A percentile compares a stretch with the other conserved stretches of the same genome.
These are phyloP conservation scores for Apotomis betuletana DNA, from an alignment of 2,888 invertebrate species.

Conservation along the genomic window DNA sequence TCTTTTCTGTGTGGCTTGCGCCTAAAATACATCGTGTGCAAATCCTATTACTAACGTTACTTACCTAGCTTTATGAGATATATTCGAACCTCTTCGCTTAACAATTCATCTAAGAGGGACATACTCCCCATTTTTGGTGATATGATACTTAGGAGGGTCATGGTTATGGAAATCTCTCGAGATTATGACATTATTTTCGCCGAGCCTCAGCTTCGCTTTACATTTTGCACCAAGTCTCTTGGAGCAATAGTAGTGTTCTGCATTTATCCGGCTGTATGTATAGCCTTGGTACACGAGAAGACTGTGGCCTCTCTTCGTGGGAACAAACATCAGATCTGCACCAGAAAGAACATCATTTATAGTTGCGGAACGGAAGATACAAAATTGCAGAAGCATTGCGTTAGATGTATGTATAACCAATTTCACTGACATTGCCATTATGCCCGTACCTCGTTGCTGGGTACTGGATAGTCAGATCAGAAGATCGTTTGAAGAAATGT, in stretches of 20 bases:
- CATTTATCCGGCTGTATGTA: slow-evolving; percentile 6
- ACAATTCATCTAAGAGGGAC: neutral
- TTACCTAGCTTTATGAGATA: neutral
- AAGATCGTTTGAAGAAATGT: no score
- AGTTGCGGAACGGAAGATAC: no score
- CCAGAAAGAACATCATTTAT: neutral
- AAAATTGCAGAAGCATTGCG: no score
- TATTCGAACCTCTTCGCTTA: neutral
- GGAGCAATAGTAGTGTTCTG: slow-evolving; percentile 12
- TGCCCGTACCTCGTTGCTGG: no score
- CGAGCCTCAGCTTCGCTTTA: slow-evolving; percentile 9
- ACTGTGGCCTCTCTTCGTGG: neutral
- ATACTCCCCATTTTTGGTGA: slow-evolving; percentile 10
- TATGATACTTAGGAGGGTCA: neutral
- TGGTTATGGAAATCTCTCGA: neutral
- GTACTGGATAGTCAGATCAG: no score
- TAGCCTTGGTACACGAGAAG: slow-evolving; percentile 4
- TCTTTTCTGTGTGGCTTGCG: no score
- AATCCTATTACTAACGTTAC: no score
- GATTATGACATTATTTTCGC: neutral
- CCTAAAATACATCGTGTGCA: no score
- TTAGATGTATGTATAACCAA: no score
- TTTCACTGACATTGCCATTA: no score
- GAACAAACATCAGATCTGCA: neutral
- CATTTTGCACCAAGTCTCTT: slow-evolving; percentile 1